phyloP scores from a whole-genome alignment of 2,888 invertebrate species.

The Drosophila siamana region DNA sequence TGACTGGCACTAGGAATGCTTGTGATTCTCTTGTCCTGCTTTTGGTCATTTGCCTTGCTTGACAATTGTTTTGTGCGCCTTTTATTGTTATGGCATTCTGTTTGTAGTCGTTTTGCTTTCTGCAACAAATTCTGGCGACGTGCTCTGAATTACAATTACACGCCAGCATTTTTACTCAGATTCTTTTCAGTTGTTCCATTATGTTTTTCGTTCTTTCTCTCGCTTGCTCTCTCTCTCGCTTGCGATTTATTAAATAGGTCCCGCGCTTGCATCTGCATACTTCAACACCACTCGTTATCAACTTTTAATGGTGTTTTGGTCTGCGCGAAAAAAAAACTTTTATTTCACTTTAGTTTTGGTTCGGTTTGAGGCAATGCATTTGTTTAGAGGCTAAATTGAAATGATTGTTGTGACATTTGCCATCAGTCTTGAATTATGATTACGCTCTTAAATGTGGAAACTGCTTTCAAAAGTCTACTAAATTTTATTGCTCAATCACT shows the following conservation, averaged over 20 bases:
- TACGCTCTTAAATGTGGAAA: constrained; percentile 31
- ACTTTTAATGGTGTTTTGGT: constrained; percentile 72
- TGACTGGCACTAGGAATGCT: constrained; percentile 54
- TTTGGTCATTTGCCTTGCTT: constrained; percentile 64
- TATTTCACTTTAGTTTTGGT: constrained; percentile 13
- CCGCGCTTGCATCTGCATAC: constrained; percentile 61
- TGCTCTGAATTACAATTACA: constrained; percentile 78
- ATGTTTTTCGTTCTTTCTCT: constrained; percentile 24
- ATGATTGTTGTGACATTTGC: constrained; percentile 62
- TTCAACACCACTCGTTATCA: constrained; percentile 63
- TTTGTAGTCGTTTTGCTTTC: constrained; percentile 71
- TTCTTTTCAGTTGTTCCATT: constrained; percentile 46
- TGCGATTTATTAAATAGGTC: constrained; percentile 35
- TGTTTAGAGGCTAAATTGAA: constrained; percentile 43
- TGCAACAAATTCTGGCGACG: constrained; percentile 73
- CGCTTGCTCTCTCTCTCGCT: background rate
- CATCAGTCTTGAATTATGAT: constrained; percentile 54
- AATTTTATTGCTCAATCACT: background rate
- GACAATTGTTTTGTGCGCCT: constrained; percentile 74
- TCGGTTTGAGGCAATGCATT: constrained; percentile 30
- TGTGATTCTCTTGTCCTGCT: constrained; percentile 7
- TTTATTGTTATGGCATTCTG: constrained; percentile 71
- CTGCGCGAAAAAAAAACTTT: constrained; percentile 31
- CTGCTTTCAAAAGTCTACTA: constrained; percentile 5
- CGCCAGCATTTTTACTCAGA: constrained; percentile 38